A percentile compares a stretch with the other conserved stretches of the same genome.
Conservation (phyloP, 2,888 invertebrate genomes). For the Euclidia mi region DNA sequence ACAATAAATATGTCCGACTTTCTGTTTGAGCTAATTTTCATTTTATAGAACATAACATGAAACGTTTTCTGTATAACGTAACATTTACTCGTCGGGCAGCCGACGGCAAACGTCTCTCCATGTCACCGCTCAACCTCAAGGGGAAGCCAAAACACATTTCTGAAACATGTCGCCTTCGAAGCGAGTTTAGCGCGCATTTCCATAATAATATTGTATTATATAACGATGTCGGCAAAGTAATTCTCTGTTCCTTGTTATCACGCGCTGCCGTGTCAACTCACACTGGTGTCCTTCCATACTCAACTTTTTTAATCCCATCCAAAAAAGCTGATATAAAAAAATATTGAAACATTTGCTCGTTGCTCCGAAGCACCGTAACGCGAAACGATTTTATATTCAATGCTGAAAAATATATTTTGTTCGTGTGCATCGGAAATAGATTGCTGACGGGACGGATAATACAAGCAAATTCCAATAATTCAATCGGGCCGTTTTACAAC, state of each 20-base stretch:
- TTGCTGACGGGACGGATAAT: slow-evolving; percentile 52
- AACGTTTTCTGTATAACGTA: not conserved
- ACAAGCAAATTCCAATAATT: slow-evolving; percentile 35
- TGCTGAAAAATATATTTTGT: slow-evolving; percentile 62
- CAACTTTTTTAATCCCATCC: slow-evolving; percentile 18
- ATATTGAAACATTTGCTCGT: slow-evolving; percentile 18
- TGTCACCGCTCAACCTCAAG: slow-evolving; percentile 54
- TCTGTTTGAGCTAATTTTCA: too few species aligned
- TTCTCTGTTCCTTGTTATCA: slow-evolving; percentile 64
- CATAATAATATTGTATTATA: slow-evolving; percentile 61
- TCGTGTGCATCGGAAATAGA: slow-evolving; percentile 52
- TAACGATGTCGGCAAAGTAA: slow-evolving; percentile 66
- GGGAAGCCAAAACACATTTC: slow-evolving; percentile 63
- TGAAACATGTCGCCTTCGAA: slow-evolving; percentile 44
- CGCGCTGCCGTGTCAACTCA: slow-evolving; percentile 44
- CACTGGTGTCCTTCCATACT: slow-evolving; percentile 10
- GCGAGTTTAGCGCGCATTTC: slow-evolving; percentile 61
- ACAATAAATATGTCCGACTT: too few species aligned
- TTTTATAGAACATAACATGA: too few species aligned
- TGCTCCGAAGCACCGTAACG: slow-evolving; percentile 23
- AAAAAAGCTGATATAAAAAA: slow-evolving; percentile 4
- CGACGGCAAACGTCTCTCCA: slow-evolving; percentile 34
- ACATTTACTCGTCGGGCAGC: slow-evolving; percentile 43
- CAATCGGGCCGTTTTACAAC: slow-evolving; percentile 23
- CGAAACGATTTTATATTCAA: slow-evolving; percentile 53